Evolutionary conservation across 1,140 invertebrate genomes (phyloP), one percentile per base, ranked within the genome.

Genomic region (Drosophila repleta): DNA sequence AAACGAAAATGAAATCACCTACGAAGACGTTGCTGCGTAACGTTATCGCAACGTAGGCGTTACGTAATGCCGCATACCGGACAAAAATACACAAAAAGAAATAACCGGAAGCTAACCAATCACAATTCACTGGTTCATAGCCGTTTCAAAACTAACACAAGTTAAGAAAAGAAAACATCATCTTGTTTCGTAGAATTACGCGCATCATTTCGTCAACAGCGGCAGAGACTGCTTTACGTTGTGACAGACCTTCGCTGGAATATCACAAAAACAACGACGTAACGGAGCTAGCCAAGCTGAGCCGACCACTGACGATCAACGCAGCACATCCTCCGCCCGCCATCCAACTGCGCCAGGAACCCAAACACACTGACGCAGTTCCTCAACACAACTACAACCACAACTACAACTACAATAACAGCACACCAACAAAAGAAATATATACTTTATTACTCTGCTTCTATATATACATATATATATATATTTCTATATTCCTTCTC

Each of bases 1-100:
- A 87, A 83, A 90, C 85, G 79, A 90, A 90, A 90, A 90, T 90
- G 85, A 90, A 90, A 88, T 89, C 85, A 68, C 85, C 85, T 69
- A 79, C 85, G 72, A 89, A 89, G 72, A 90, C 85, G 83, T 79
- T 74, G 82, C 65, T 63, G 69, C 74, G 82, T 53, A 66, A 85
- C 79, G 73, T 76, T 10, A 79, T 76, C 73, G 84, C 73, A 66
- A 88, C 84, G 84, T 83, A 88, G 32, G 32, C 76, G 84, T 87
- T 83, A 77, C 82, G 78, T 65, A 60, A 53, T 68, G 67, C 49
- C 53, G 72, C 74, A 78, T 81, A 75, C 63, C 82, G 71, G 55
- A 24, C 66, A 39, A 69, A 68, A 56, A 49, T 57, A 64, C 37
- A 73, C 43, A 67, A 75, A 65, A 55, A 60, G 29, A 32, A 32